These are phyloP conservation scores for Poliocrania exsul DNA, from an alignment of 2,797 vertebrate species.

Conservation along the genomic window DNA sequence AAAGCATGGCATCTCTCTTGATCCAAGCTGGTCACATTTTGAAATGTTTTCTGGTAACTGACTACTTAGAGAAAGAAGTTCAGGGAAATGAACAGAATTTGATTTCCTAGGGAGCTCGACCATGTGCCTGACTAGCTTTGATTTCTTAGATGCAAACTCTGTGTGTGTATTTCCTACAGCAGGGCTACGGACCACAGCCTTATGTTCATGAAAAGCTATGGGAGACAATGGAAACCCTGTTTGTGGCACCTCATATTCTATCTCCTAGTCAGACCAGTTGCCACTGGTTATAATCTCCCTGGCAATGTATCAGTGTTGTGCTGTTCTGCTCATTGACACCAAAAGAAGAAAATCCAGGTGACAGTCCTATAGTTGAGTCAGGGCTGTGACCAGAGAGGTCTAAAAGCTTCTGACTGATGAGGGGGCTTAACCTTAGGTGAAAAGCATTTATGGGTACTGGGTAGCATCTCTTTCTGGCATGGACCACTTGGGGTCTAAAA, in stretches of 20 bases:
- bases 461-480: neutral
- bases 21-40: constrained; percentile 24
- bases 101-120: neutral
- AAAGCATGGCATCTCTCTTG: constrained; percentile 24
- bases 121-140: neutral
- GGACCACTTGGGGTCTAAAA: neutral
- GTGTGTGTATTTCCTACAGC: neutral
- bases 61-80: neutral
- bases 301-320: neutral
- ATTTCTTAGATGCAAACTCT: neutral
- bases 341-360: neutral
- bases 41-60: constrained; percentile 44
- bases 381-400: neutral
- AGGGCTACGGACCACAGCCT: neutral
- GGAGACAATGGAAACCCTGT: neutral
- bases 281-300: neutral
- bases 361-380: neutral
- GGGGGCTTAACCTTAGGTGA: neutral
- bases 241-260: neutral
- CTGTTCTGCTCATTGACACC: neutral
- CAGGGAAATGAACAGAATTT: constrained; percentile 7
- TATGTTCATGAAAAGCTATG: neutral
- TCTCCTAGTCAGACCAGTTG: neutral
- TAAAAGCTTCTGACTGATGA: neutral
- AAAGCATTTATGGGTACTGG: neutral